A percentile compares a stretch with the other conserved stretches of the same genome.
Evolutionary conservation across 2,113 vertebrate species (phyloP).

Genomic region (Malurus cyaneus): DNA sequence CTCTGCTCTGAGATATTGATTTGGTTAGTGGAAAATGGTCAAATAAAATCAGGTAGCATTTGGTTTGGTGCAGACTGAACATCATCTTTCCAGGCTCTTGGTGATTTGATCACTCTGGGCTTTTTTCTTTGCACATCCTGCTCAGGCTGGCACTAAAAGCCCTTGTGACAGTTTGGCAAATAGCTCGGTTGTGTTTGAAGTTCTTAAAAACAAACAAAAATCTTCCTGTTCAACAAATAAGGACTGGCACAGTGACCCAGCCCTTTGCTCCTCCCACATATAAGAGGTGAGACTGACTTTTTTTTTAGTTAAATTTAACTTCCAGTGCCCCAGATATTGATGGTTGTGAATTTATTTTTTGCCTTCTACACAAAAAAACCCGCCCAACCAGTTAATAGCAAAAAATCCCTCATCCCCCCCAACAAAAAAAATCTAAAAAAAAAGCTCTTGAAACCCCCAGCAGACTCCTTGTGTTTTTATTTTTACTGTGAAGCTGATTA

Average conservation of each 20-base stretch:
- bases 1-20: conserved; percentile 31
- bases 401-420: background rate
- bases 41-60: conserved; percentile 40
- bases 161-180: background rate
- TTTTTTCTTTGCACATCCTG: background rate
- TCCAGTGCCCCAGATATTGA: background rate
- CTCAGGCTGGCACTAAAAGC: background rate
- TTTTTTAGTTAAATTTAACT: background rate
- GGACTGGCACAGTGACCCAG: background rate
- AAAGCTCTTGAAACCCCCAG: background rate
- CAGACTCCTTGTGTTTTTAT: background rate
- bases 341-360: background rate
- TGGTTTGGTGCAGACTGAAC: conserved; percentile 14
- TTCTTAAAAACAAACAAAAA: background rate
- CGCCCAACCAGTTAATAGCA: background rate
- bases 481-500: background rate
- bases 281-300: background rate
- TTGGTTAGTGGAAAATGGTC: conserved; percentile 24
- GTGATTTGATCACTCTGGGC: background rate
- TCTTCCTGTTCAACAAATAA: background rate
- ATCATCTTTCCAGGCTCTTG: conserved; percentile 20
- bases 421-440: background rate
- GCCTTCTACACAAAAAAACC: background rate
- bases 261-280: background rate
- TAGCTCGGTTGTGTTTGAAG: background rate